Percentiles rank a stretch among this genome's conserved stretches.
These are phyloP conservation scores for Abscondita cerata DNA, from an alignment of 2,888 invertebrate species.

Conservation along the genomic window DNA sequence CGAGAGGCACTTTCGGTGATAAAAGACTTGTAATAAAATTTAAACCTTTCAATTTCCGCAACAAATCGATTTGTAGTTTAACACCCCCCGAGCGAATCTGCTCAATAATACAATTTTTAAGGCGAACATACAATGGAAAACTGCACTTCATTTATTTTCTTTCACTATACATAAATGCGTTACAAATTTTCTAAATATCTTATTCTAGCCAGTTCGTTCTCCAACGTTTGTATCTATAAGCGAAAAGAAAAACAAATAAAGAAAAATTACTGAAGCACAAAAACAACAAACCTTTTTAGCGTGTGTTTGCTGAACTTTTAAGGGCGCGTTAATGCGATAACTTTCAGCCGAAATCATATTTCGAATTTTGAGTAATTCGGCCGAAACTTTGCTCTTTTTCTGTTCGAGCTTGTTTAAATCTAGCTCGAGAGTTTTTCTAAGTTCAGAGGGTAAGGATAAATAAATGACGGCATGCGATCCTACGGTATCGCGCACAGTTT, in stretches of 20 bases:
- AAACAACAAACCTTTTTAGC: conserved; percentile 48
- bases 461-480: conserved; percentile 45
- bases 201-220: conserved; percentile 49
- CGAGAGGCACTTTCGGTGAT: conserved; percentile 36
- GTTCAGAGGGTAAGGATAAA: conserved; percentile 50
- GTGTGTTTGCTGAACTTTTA: conserved; percentile 48
- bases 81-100: conserved; percentile 29
- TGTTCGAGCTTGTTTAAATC: conserved; percentile 49
- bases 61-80: conserved; percentile 40
- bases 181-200: conserved; percentile 41
- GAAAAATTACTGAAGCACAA: neutral
- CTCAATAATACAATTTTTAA: conserved; percentile 17
- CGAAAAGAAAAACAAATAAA: conserved; percentile 7
- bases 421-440: conserved; percentile 44
- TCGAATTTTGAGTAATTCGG: conserved; percentile 52
- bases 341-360: conserved; percentile 46
- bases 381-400: conserved; percentile 51
- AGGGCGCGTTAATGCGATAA: conserved; percentile 49
- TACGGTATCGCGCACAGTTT: conserved; percentile 45
- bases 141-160: neutral
- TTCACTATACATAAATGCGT: neutral
- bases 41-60: conserved; percentile 41
- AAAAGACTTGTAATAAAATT: conserved; percentile 40
- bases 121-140: conserved; percentile 7
- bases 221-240: conserved; percentile 43